A percentile compares a stretch with the other conserved stretches of the same genome.
Evolutionary conservation across 2,888 invertebrate genomes (phyloP).

Genomic region (Temnothorax ravouxi): DNA sequence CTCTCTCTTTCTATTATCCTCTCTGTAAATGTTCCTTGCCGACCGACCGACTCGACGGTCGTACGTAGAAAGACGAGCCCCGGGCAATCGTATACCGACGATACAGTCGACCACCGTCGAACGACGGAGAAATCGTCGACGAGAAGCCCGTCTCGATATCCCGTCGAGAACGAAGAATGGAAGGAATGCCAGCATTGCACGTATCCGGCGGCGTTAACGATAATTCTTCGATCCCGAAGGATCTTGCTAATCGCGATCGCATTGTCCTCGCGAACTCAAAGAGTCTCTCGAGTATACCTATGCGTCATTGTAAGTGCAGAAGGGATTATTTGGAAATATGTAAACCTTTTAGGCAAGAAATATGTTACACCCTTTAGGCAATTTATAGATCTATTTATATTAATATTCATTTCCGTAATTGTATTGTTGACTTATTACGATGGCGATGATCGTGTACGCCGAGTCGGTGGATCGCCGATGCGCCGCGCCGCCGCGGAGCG

Average conservation of each 20-base stretch:
- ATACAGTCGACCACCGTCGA: conserved; percentile 34
- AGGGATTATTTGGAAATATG: background rate
- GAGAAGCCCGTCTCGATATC: conserved; percentile 30
- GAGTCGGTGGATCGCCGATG: conserved; percentile 18
- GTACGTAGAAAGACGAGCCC: conserved; percentile 67
- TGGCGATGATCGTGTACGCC: background rate
- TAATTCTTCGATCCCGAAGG: conserved; percentile 24
- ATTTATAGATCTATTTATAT: background rate
- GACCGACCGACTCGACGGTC: conserved; percentile 48
- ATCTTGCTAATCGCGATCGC: background rate
- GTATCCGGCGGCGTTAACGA: conserved; percentile 17
- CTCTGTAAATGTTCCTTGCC: conserved; percentile 70
- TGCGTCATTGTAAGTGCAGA: background rate
- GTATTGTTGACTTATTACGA: background rate
- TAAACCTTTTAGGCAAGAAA: background rate
- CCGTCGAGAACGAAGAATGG: conserved; percentile 17
- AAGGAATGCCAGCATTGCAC: background rate
- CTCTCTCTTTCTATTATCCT: conserved; percentile 61
- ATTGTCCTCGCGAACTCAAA: background rate
- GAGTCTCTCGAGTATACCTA: too few relatives aligned
- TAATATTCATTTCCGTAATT: conserved; percentile 1
- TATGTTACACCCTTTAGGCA: background rate
- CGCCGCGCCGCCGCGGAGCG: conserved; percentile 8
- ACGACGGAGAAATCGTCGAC: conserved; percentile 10
- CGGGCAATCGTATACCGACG: conserved; percentile 45